These are phyloP conservation scores for Rhopilema esculentum DNA, from an alignment of 30 jellyfish, hydroid and myxozoan species.

Conservation along the genomic window DNA sequence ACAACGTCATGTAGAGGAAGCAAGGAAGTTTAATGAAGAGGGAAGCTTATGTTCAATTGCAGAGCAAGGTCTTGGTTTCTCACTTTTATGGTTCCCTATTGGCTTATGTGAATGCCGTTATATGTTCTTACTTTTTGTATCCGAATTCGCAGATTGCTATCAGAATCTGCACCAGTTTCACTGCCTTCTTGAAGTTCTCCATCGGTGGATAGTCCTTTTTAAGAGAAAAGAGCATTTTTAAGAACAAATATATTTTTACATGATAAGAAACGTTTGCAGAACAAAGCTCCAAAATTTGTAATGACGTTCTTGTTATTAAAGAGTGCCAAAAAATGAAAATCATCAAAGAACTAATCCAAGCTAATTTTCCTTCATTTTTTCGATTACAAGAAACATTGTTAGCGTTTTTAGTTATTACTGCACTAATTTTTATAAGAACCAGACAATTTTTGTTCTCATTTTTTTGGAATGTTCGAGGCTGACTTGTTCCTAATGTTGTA, in stretches of 20 bases:
- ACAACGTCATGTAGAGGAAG: too few species aligned
- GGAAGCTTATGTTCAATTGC: too few species aligned
- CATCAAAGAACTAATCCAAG: neutral
- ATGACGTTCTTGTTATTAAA: neutral
- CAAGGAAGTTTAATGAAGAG: too few species aligned
- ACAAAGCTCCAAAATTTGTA: neutral
- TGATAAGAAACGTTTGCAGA: neutral
- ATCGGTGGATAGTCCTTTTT: conserved; percentile 53
- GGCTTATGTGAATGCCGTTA: too few species aligned
- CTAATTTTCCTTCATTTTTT: neutral
- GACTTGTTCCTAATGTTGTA: too few species aligned
- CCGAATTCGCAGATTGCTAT: conserved; percentile 49
- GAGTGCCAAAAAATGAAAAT: neutral
- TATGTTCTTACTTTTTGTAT: conserved; percentile 60
- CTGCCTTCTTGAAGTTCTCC: conserved; percentile 76
- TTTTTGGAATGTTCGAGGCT: too few species aligned
- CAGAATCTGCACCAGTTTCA: conserved; percentile 51
- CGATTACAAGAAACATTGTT: too few species aligned
- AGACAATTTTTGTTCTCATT: too few species aligned
- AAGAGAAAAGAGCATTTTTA: neutral
- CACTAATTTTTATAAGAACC: too few species aligned
- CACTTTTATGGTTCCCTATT: too few species aligned
- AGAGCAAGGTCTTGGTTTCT: too few species aligned
- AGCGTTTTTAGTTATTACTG: too few species aligned
- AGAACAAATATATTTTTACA: neutral